phyloP scores from a whole-genome alignment of 1,140 invertebrate species.

The Drosophila serrata region DNA sequence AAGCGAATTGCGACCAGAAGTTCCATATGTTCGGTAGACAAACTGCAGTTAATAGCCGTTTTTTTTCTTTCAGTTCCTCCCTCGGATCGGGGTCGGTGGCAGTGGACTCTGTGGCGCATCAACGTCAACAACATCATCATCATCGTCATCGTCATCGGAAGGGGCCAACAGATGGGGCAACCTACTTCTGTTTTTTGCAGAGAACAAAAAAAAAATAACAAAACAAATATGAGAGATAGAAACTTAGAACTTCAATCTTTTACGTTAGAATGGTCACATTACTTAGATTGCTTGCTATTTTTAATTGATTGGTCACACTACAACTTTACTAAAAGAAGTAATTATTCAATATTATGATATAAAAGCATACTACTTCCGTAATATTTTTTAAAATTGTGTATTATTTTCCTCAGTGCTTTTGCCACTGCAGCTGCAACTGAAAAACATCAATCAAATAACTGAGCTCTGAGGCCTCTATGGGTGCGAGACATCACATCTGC shows the following conservation, averaged over 20 bases:
- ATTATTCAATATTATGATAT: background rate
- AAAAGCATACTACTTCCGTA: background rate
- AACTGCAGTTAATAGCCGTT: slow-evolving; percentile 65
- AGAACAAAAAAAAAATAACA: background rate
- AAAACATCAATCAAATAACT: slow-evolving; percentile 67
- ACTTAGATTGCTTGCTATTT: background rate
- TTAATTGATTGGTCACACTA: background rate
- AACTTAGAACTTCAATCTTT: background rate
- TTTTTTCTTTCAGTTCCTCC: slow-evolving; percentile 13
- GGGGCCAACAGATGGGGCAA: slow-evolving; percentile 44
- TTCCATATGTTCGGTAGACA: slow-evolving; percentile 60
- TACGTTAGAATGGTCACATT: no score
- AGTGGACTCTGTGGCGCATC: slow-evolving; percentile 65
- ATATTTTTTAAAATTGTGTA: background rate
- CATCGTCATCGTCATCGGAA: slow-evolving; percentile 46
- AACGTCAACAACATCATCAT: slow-evolving; percentile 75
- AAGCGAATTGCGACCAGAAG: slow-evolving; percentile 64
- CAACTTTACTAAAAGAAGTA: background rate
- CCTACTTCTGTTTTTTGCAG: slow-evolving; percentile 61
- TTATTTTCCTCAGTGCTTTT: slow-evolving; percentile 27
- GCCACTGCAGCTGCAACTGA: slow-evolving; percentile 45
- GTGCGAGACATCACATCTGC: slow-evolving; percentile 55
- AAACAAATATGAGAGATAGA: background rate
- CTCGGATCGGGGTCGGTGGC: slow-evolving; percentile 1
- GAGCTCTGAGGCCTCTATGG: slow-evolving; percentile 37